phyloP scores from a whole-genome alignment of 2,888 invertebrate species.

The Galerucella nymphaeae region DNA sequence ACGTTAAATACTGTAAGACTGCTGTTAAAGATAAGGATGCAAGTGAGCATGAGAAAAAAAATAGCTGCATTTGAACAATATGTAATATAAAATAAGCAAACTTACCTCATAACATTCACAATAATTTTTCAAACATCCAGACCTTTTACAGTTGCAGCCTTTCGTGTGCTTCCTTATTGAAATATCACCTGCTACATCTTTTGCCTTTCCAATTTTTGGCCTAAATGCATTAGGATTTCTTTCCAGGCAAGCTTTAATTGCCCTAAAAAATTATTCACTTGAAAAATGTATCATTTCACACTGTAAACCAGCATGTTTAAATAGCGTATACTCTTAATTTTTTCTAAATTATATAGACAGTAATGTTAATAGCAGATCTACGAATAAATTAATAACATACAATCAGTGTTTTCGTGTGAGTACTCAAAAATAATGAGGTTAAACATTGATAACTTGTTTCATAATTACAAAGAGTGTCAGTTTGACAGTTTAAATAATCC shows the following conservation, averaged over 20 bases:
- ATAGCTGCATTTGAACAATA: neutral
- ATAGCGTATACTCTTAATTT: no score
- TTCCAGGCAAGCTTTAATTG: slow-evolving; percentile 94
- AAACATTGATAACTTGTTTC: no score
- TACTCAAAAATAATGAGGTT: no score
- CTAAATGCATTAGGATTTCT: slow-evolving; percentile 98
- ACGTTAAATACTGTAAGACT: neutral
- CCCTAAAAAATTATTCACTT: slow-evolving; percentile 66
- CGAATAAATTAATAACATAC: no score
- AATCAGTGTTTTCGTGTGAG: no score
- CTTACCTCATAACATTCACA: slow-evolving; percentile 98
- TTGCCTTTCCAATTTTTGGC: slow-evolving; percentile 94
- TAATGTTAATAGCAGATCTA: no score
- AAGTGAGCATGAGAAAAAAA: neutral
- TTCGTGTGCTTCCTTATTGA: slow-evolving; percentile 90
- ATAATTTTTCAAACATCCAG: slow-evolving; percentile 98
- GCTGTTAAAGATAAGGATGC: no score
- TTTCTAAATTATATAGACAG: no score
- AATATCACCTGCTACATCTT: slow-evolving; percentile 77
- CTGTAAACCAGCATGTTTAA: no score
- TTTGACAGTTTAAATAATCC: no score
- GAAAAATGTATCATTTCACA: no score
- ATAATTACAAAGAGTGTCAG: no score
- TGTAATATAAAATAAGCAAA: neutral
- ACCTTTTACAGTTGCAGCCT: slow-evolving; percentile 98